Conservation (phyloP, 2,888 invertebrate genomes). For the Cheiracanthium punctorium region DNA sequence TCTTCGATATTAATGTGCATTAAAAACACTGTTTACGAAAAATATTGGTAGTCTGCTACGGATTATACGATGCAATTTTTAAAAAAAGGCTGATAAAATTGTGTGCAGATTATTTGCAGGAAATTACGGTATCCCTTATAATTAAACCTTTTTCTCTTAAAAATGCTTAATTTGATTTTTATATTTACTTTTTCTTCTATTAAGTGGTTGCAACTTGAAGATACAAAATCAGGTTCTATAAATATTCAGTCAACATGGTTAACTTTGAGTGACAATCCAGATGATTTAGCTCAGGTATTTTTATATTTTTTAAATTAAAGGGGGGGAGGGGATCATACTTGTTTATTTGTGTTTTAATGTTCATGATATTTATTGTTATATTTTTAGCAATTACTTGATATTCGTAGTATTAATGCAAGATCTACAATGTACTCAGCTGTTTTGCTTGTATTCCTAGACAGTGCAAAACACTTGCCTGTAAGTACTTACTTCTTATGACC, state of each 20-base stretch:
- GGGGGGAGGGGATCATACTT: too few species aligned
- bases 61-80: too few species aligned
- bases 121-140: too few species aligned
- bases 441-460: slow-evolving; percentile 92
- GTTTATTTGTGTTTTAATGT: background rate
- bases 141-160: too few species aligned
- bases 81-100: too few species aligned
- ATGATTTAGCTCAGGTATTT: slow-evolving; percentile 85
- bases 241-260: slow-evolving; percentile 94
- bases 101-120: too few species aligned
- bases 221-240: slow-evolving; percentile 95
- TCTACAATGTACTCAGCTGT: slow-evolving; percentile 77
- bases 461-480: slow-evolving; percentile 93
- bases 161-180: background rate
- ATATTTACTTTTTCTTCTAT: background rate
- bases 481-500: slow-evolving; percentile 75
- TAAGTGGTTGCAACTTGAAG: slow-evolving; percentile 95
- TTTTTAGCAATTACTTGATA: slow-evolving; percentile 61
- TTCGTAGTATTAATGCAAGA: slow-evolving; percentile 53
- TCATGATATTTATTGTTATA: background rate
- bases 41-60: too few species aligned
- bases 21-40: too few species aligned
- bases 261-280: slow-evolving; percentile 83
- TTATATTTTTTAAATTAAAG: too few species aligned
- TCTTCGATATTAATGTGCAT: too few species aligned